phyloP scores from a whole-genome alignment of 2,888 invertebrate genomes.

The Deroplatys truncata region DNA sequence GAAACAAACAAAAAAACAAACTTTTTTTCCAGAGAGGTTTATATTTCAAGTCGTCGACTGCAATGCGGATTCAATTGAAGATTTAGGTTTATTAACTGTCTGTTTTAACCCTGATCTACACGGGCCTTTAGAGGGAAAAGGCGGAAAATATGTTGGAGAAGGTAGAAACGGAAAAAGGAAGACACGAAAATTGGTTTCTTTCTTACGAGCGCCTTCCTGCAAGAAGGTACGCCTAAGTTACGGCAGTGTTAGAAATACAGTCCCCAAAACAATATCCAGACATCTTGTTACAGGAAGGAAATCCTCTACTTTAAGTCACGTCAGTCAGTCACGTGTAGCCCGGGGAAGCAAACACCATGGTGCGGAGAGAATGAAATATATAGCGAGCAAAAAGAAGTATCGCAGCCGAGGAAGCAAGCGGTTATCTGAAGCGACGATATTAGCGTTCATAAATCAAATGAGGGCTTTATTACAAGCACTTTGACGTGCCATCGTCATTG shows the following conservation, averaged over 20 bases:
- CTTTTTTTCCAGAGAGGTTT: too few species aligned
- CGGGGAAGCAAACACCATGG: neutral
- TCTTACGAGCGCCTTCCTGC: neutral
- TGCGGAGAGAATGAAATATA: neutral
- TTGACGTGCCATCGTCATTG: too few species aligned
- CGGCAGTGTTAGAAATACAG: neutral
- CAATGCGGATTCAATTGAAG: neutral
- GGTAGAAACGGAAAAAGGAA: neutral
- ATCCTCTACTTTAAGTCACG: neutral
- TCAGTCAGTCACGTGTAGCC: neutral
- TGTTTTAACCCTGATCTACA: neutral
- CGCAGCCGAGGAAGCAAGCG: too few species aligned
- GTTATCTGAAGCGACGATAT: too few species aligned
- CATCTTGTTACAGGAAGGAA: neutral
- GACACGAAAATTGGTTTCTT: neutral
- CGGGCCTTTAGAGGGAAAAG: neutral
- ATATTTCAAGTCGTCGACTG: neutral
- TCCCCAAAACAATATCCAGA: neutral
- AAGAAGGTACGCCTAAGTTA: too few species aligned
- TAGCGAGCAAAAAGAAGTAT: too few species aligned
- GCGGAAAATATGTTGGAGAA: neutral
- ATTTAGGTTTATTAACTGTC: neutral
- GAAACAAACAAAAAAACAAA: too few species aligned
- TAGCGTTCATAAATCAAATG: too few species aligned
- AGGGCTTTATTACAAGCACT: too few species aligned